Evolutionary conservation across 2,888 invertebrate genomes (phyloP).

Genomic region (Halocaridina rubra): DNA sequence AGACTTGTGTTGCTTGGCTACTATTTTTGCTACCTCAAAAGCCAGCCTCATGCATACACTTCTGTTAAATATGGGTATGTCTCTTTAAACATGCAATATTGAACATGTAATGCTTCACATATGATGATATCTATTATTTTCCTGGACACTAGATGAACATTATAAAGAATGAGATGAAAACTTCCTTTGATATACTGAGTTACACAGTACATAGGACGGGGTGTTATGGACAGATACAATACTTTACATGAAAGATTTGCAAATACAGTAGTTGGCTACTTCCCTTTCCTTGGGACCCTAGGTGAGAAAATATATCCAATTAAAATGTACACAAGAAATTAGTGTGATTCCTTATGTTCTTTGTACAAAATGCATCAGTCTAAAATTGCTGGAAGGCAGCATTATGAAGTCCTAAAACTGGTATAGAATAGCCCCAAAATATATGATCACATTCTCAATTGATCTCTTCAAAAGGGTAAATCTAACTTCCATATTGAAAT

Average conservation of each 20-base stretch:
- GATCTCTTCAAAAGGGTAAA: slow-evolving; percentile 68
- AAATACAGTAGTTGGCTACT: neutral
- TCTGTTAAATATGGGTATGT: no score
- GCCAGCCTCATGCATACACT: no score
- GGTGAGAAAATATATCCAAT: slow-evolving; percentile 29
- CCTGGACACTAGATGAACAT: neutral
- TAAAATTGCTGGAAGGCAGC: slow-evolving; percentile 50
- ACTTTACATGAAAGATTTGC: neutral
- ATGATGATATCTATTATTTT: no score
- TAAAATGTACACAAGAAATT: slow-evolving; percentile 31
- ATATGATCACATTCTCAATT: slow-evolving; percentile 19
- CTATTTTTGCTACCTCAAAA: no score
- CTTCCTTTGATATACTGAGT: neutral
- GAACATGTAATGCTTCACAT: no score
- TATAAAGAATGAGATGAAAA: neutral
- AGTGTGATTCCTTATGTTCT: slow-evolving; percentile 45
- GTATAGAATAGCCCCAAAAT: no score
- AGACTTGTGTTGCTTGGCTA: neutral
- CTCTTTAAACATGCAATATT: no score
- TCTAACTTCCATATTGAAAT: slow-evolving; percentile 84
- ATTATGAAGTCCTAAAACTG: no score
- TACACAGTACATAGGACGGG: slow-evolving; percentile 52
- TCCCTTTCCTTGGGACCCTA: slow-evolving; percentile 16
- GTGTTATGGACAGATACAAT: slow-evolving; percentile 50
- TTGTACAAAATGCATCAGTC: slow-evolving; percentile 56